phyloP scores from a whole-genome alignment of 2,797 vertebrate species.

The Pseudocheirus occidentalis region DNA sequence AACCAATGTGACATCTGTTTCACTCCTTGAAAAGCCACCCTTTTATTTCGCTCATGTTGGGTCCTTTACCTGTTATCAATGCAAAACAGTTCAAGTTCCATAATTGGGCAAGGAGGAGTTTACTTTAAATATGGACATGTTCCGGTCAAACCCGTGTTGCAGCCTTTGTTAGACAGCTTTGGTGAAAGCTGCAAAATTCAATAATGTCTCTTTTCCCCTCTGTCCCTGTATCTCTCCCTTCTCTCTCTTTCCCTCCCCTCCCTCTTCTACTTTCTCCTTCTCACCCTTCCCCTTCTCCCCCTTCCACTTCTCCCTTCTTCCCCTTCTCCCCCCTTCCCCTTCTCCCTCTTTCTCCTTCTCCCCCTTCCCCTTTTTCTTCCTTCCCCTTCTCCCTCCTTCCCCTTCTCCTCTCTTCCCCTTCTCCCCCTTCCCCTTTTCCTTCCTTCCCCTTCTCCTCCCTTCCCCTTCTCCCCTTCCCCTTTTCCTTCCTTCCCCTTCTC shows the following conservation, averaged over 20 bases:
- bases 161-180: slow-evolving; percentile 17
- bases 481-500: too few relatives aligned
- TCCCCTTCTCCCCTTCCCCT: rapidly evolving
- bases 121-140: neutral
- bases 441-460: rapidly evolving
- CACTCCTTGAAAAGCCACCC: slow-evolving; percentile 9
- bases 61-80: slow-evolving; percentile 6
- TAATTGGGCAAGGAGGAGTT: slow-evolving; percentile 15
- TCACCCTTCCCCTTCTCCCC: slow-evolving; percentile 53
- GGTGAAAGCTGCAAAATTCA: slow-evolving; percentile 55
- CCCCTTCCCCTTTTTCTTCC: too few relatives aligned
- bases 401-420: slow-evolving; percentile 4
- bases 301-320: too few relatives aligned
- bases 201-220: slow-evolving; percentile 22
- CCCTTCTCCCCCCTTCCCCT: rapidly evolving
- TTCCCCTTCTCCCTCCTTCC: neutral
- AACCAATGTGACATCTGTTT: neutral
- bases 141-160: neutral
- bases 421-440: slow-evolving; percentile 25
- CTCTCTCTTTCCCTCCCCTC: neutral
- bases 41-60: neutral
- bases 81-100: slow-evolving; percentile 21
- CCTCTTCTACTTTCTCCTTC: neutral
- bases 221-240: neutral
- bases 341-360: rapidly evolving